phyloP scores from a whole-genome alignment of 2,113 vertebrate species.

The Struthidea cinerea region DNA sequence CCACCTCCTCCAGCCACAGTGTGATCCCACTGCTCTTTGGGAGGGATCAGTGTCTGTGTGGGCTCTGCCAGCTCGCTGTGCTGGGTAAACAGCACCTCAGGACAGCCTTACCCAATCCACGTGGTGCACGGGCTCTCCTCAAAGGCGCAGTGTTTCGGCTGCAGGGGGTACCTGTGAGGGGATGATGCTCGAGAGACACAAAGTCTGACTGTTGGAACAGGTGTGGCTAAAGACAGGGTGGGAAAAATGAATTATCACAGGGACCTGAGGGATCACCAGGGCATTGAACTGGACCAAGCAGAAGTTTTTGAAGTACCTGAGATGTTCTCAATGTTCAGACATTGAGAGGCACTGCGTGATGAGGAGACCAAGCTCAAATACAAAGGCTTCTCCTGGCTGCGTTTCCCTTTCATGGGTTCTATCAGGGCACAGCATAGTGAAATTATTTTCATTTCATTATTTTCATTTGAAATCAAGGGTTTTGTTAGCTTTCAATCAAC shows the following conservation, averaged over 20 bases:
- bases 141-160: background rate
- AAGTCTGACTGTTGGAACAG: background rate
- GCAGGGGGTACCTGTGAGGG: background rate
- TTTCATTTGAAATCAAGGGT: background rate
- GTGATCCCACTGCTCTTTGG: background rate
- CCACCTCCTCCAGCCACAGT: fast-evolving
- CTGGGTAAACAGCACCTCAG: background rate
- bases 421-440: background rate
- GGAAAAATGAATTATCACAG: background rate
- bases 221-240: background rate
- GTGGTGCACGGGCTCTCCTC: background rate
- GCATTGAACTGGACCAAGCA: background rate
- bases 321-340: background rate
- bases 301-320: background rate
- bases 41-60: background rate
- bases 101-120: fast-evolving
- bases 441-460: background rate
- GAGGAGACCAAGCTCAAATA: background rate
- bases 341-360: background rate
- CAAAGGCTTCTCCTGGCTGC: background rate
- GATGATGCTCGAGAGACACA: background rate
- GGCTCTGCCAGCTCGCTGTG: background rate
- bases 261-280: background rate
- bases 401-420: background rate
- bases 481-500: background rate